phyloP scores from a whole-genome alignment of 2,888 invertebrate genomes.

The Oxyteleia sp. region DNA sequence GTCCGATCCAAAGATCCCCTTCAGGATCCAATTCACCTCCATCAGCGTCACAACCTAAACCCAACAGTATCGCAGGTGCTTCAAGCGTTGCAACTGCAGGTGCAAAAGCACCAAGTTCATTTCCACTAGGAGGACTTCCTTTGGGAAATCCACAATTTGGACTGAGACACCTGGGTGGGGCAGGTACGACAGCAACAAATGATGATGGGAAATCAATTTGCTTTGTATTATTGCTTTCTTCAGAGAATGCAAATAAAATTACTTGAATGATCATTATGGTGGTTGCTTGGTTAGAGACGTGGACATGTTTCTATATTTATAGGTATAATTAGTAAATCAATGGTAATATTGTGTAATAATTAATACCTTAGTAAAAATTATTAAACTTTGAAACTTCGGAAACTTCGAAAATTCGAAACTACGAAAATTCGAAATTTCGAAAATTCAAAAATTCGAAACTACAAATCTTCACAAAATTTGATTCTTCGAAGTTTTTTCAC shows the following conservation, averaged over 20 bases:
- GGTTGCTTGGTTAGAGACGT: slow-evolving; percentile 19
- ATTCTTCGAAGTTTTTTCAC: no score
- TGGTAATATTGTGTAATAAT: neutral
- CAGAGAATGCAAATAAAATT: slow-evolving; percentile 15
- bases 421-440: no score
- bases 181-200: slow-evolving; percentile 60
- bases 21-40: slow-evolving; percentile 27
- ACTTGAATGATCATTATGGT: slow-evolving; percentile 18
- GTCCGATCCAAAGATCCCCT: slow-evolving; percentile 50
- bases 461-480: no score
- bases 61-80: slow-evolving; percentile 30
- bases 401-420: no score
- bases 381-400: no score
- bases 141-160: slow-evolving; percentile 45
- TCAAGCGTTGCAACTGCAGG: slow-evolving; percentile 31
- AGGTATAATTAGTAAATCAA: slow-evolving; percentile 9
- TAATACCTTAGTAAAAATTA: no score
- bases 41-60: slow-evolving; percentile 20
- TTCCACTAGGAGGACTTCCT: slow-evolving; percentile 50
- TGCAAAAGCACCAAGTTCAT: slow-evolving; percentile 29
- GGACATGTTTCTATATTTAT: slow-evolving; percentile 3
- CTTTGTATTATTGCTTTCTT: slow-evolving; percentile 53
- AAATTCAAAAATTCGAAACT: no score
- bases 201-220: slow-evolving; percentile 27
- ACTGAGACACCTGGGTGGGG: slow-evolving; percentile 49